Evolutionary conservation across 2,888 invertebrate species (phyloP), one percentile per base, ranked within the genome.

Genomic region (Lissocephala sabroskyi): DNA sequence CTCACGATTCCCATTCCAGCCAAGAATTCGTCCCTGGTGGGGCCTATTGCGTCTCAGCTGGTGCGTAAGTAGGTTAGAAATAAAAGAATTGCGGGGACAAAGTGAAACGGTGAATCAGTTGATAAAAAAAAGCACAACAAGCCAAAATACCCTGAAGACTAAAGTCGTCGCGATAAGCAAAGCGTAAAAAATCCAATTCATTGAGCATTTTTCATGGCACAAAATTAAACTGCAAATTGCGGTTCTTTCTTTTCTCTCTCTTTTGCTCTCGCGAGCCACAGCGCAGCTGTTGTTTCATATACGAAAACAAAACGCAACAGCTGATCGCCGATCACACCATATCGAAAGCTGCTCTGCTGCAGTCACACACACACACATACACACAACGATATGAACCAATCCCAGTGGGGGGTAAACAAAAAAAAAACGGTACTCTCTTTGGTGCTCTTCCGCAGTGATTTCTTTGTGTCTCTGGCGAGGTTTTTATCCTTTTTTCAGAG

Each of bases 281-380:
- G 7, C 23, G 39, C 56, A 47, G 41, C 39, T 61, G 50, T 40
- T 61, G 30, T 5, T n/a, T 3, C 4, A 11, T 14, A 41, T 11
- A 23, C n/a, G 18, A 10, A 33, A 19, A 28, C 6, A 26, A 2
- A 10, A 16, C 29, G 17, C 26, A 52, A 62, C 64, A 49, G 52
- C 51, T 49, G 75, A 70, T 63, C 56, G 50, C 44, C 41, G 66
- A 59, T 66, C 66, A 52, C 47, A 42, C 44, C 36, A 44, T 45
- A 28, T 39, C 32, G 43, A 28, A 47, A 53, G 36, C n/a, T 49
- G 19, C 44, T 33, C 44, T 32, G 26, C 35, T 47, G 42, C 41
- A 51, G 37, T 36, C 26, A n/a, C 28, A 35, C 23, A 23, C 30
- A 30, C 30, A 30, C 30, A 30, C 30, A 30, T 30, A 10, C 11